phyloP scores from a whole-genome alignment of 1,140 invertebrate genomes.

The Apis dorsata region DNA sequence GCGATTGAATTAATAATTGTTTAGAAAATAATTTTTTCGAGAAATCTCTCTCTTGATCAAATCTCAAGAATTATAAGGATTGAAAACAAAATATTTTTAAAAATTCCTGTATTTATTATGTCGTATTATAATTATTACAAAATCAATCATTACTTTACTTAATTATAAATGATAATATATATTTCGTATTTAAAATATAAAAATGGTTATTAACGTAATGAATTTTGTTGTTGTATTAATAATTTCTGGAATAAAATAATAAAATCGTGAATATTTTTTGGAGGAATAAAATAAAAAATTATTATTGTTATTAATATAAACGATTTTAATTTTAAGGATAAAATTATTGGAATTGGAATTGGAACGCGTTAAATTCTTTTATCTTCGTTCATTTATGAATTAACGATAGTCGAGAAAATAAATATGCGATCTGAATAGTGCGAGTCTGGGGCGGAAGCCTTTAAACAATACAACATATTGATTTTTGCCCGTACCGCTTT shows the following conservation, averaged over 20 bases:
- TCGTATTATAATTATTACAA: too few species aligned
- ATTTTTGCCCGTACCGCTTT: neutral
- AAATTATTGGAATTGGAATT: neutral
- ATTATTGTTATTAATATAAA: neutral
- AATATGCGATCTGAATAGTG: neutral
- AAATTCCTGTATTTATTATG: too few species aligned
- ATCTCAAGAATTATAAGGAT: too few species aligned
- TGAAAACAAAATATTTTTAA: too few species aligned
- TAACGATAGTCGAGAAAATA: neutral
- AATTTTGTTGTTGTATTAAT: too few species aligned
- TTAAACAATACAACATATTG: conserved; percentile 30
- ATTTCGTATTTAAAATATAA: too few species aligned
- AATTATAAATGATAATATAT: too few species aligned
- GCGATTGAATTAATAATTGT: neutral
- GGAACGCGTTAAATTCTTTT: neutral
- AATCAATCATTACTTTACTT: too few species aligned
- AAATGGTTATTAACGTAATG: neutral
- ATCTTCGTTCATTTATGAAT: neutral
- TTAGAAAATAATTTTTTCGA: too few species aligned
- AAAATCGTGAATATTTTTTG: neutral
- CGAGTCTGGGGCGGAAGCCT: neutral
- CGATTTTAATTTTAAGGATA: neutral
- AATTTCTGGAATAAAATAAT: too few species aligned
- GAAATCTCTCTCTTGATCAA: too few species aligned
- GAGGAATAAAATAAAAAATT: too few species aligned